Base-by-base conservation (phyloP, 2,113 vertebrate genomes). In the Leucopternis melanops region DNA sequence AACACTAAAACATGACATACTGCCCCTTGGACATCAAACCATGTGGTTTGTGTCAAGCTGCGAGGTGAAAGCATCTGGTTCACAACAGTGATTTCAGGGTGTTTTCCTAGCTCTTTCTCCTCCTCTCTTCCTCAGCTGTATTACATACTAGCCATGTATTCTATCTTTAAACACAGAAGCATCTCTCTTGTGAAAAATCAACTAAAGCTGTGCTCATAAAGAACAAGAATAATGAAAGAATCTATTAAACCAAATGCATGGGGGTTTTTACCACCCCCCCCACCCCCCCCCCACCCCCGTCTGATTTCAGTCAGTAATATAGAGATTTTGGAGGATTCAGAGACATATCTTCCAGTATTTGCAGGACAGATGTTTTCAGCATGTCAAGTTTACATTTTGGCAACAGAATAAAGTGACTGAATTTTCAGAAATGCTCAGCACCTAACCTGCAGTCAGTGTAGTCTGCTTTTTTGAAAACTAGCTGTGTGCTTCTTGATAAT, bases 1-100 rank as follows among this genome's bases (percentile, higher is more conserved):
- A 81, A 67, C 91, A 55, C 95, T 97, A 85, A 96, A 97, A 83
- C 95, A 96, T 66, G 90, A 89, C 77, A 61, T 34, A 12, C 54
- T 93, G 85, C 91, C 88, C 77, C 34, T 89, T 31, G 80, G 94
- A 92, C 74, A 83, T 81, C 74, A 62, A 62, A 74, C 84, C 20
- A 6, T 83, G 94, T 94, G 91, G 66, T 83, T 95, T 7, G 4
- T 86, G 94, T 96, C 96, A 89, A 34, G 90, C 73, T 87, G 86
- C 29, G 85, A 95, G 77, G 82, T 94, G 59, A 87, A 96, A 95
- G 78, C 1, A 2, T 92, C 91, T 96, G 90, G 94, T 95, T 95
- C 57, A 67, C 70, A 85, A 26, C 59, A 74, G 38, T 14, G 66
- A 87, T 91, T 96, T 87, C 88, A 82, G 86, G 86, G 83, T 90